Base-by-base conservation (phyloP, 2,113 vertebrate species). In the Sturnus vulgaris region DNA sequence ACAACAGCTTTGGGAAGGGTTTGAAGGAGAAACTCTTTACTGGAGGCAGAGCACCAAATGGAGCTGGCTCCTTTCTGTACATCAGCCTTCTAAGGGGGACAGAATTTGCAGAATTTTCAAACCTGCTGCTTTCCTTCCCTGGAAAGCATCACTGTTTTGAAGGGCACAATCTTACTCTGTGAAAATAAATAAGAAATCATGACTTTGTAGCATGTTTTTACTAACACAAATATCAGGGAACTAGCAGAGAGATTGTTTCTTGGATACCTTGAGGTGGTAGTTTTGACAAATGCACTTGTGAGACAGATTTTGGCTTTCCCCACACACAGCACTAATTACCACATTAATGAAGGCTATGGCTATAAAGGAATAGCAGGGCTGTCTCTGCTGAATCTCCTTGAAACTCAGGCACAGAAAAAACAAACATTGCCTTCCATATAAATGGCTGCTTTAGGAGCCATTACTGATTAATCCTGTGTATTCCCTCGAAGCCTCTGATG, bases 301-400 rank as follows among this genome's bases (percentile, higher is more conserved):
- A 85, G 69, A 57, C 22, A 44, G 50, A 64, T 61, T 86, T 91
- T 82, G 28, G 42, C n/a, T 90, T 57, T 75, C 82, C 55, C 28
- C 71, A 71, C 77, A 76, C 14, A 53, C 76, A 59, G 31, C 27
- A 46, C 63, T 88, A 82, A 97, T 93, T 88, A 86, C 12, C 65
- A 63, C 91, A 50, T 57, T 92, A 88, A 93, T 31, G 81, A 96
- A 57, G 68, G 70, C 23, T 69, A 35, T 7, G 66, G 68, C 80
- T 77, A 60, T 64, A 92, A 93, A 86, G 93, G 68, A 91, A 93
- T 31, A 39, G 81, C 76, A 97, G 88, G 47, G 93, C 52, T 81
- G 33, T 42, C 80, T 93, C 31, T 61, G 69, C 69, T 92, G 66
- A 86, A 78, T 49, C 71, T 77, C 66, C 91, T 53, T 82, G 71